phyloP scores from a whole-genome alignment of 2,888 invertebrate genomes.

The Drosophila prolongata region DNA sequence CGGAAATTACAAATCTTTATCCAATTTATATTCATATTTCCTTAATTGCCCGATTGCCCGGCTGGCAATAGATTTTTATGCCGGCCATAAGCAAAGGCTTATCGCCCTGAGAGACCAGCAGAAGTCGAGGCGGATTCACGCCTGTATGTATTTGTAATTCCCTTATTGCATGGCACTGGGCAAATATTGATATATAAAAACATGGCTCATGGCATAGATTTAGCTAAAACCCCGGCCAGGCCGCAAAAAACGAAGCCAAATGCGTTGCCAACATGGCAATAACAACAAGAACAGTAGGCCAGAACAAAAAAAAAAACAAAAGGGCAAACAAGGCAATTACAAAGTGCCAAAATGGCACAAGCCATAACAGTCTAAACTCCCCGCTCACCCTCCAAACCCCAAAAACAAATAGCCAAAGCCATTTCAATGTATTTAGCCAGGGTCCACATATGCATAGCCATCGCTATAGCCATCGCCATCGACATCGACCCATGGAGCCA shows the following conservation, averaged over 20 bases:
- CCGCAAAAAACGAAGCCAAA: conserved; percentile 54
- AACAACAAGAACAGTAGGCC: conserved; percentile 57
- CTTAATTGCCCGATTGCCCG: conserved; percentile 44
- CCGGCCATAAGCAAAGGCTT: conserved; percentile 35
- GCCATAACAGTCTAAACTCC: conserved; percentile 67
- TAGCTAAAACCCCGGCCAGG: conserved; percentile 49
- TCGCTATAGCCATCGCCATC: conserved; percentile 44
- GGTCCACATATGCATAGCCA: conserved; percentile 69
- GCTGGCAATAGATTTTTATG: conserved; percentile 40
- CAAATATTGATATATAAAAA: conserved; percentile 74
- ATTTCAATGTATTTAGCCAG: conserved; percentile 76
- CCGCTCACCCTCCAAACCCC: conserved; percentile 30
- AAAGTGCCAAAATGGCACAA: conserved; percentile 78
- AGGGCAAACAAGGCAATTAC: conserved; percentile 77
- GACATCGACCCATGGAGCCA: conserved; percentile 34
- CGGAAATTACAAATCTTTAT: conserved; percentile 29
- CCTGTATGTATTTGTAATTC: conserved; percentile 50
- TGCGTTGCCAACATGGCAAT: conserved; percentile 63
- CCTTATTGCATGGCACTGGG: conserved; percentile 42
- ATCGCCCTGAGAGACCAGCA: conserved; percentile 17
- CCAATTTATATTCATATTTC: conserved; percentile 46
- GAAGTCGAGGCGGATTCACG: conserved; percentile 26
- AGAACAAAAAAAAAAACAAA: conserved; percentile 48
- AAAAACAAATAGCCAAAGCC: conserved; percentile 78
- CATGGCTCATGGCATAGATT: conserved; percentile 69